Base-by-base conservation (phyloP, 2,797 vertebrate genomes). In the Fratercula arctica region DNA sequence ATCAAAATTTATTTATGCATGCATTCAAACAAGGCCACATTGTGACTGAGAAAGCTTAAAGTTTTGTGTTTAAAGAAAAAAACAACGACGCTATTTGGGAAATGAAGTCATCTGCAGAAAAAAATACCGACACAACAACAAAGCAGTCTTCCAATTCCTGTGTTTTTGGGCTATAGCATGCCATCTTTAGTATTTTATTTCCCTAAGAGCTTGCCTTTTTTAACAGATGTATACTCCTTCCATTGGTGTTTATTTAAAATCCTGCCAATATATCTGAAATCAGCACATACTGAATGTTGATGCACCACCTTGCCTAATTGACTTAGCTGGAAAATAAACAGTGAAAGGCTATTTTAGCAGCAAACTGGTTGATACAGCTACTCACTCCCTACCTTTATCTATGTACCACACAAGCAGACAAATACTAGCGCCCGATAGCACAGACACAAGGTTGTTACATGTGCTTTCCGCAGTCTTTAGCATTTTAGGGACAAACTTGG, bases 311-410 rank as follows among this genome's bases (percentile, higher is more conserved):
- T 96, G 94, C 91, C 68, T 96, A 96, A 97, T 95, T 96, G 95
- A 78, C 84, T 92, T 85, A 93, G 92, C 86, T 93, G 94, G 96
- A 95, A 97, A 97, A 96, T 96, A 97, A 97, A 97, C 94, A 95
- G 95, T 89, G 96, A 96, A 92, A 97, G 98, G 98, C 97, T 98
- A 98, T 98, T 99, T 98, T 97, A 97, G 97, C 95, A 98, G 98
- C 98, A 98, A 99, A 98, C 98, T 91, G 85, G 89, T 87, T 95
- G 96, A 95, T 97, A 84, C 13, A 91, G 90, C 90, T 91, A 92
- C 94, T 93, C 94, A 77, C 96, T 97, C 93, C 84, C 61, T 92
- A 91, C 91, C 95, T 98, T 97, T 97, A 96, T 98, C 97, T 96
- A 11, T 35, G 86, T 85, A 79, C 91, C 87, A 89, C 96, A 96